Evolutionary conservation across 2,113 vertebrate genomes (phyloP), one percentile per base, ranked within the genome.

Genomic region (Tyto alba): DNA sequence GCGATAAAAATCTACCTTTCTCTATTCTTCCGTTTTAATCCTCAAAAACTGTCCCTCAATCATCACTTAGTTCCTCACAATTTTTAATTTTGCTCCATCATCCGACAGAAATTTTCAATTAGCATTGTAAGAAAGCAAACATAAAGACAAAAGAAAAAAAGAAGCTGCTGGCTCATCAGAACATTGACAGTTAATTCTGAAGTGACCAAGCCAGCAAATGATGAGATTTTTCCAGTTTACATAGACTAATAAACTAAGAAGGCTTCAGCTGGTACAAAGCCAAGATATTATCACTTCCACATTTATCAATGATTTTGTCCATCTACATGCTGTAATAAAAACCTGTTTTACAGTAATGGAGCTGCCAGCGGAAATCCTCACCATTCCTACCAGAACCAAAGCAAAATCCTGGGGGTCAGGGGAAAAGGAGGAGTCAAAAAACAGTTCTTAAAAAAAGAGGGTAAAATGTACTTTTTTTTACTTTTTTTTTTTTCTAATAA

Each of bases 141-240:
- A 75, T 59, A 68, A 36, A 84, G 81, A 75, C 48, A 52, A 89
- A 91, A 83, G 68, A 29, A 59, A 87, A 88, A 48, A 30, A 6
- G 43, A 64, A 89, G 59, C 80, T 69, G 69, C 59, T 43, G 87
- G 85, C 94, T 87, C 78, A 71, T 40, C 69, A 83, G 66, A 88
- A 96, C 38, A 59, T 13, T 29, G 53, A 47, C 71, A 62, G 43
- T 66, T 76, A 91, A 89, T 89, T 84, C 88, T 91, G 77, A 73
- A 87, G 48, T 56, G 85, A 92, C 73, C 71, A 96, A 82, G 90
- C 82, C 79, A 89, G 60, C 38, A 85, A 91, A 75, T 27, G n/a
- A 95, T 30, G 50, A 87, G 59, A 59, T 87, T 88, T 94, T 96
- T 96, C 97, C 98, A 97, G 96, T 97, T 98, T 96, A 93, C 64